Evolutionary conservation across 2,797 vertebrate species (phyloP).

Genomic region (Peromyscus nudipes): DNA sequence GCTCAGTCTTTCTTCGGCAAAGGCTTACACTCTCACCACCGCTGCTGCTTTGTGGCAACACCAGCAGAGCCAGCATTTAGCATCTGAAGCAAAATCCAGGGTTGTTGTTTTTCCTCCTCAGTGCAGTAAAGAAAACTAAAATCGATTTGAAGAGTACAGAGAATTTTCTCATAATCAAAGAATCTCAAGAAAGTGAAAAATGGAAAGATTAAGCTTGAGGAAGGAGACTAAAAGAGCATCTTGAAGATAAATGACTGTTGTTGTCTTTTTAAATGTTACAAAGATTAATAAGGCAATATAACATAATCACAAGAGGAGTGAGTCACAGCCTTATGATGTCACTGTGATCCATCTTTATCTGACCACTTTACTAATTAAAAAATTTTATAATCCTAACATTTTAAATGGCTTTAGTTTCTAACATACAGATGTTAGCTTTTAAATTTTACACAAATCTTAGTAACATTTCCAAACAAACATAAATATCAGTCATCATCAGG

Average conservation of each 20-base stretch:
- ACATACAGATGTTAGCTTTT: constrained; percentile 1
- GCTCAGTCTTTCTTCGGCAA: not conserved
- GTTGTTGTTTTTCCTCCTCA: not conserved
- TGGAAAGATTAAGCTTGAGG: constrained; percentile 19
- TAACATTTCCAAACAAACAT: not conserved
- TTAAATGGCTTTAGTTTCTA: constrained; percentile 27
- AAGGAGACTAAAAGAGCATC: not conserved
- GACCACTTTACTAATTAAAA: constrained; percentile 53
- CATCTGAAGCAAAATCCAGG: not conserved
- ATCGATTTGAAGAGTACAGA: not conserved
- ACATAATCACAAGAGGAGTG: constrained; percentile 51
- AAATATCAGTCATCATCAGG: not conserved
- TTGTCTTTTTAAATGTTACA: not conserved
- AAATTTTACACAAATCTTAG: constrained; percentile 26
- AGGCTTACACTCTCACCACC: not conserved
- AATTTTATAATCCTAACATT: constrained; percentile 15
- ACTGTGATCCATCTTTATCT: constrained; percentile 37
- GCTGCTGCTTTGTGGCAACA: not conserved
- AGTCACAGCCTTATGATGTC: constrained; percentile 33
- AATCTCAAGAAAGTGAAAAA: constrained; percentile 50
- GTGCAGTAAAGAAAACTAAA: not conserved
- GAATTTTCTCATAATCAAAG: not conserved
- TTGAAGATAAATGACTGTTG: constrained; percentile 8
- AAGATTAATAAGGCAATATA: constrained; percentile 46
- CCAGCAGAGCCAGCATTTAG: not conserved